Percentiles rank a stretch among this genome's conserved stretches.
Conservation (phyloP, 2,113 vertebrate species). For the Xenopus laevis region DNA sequence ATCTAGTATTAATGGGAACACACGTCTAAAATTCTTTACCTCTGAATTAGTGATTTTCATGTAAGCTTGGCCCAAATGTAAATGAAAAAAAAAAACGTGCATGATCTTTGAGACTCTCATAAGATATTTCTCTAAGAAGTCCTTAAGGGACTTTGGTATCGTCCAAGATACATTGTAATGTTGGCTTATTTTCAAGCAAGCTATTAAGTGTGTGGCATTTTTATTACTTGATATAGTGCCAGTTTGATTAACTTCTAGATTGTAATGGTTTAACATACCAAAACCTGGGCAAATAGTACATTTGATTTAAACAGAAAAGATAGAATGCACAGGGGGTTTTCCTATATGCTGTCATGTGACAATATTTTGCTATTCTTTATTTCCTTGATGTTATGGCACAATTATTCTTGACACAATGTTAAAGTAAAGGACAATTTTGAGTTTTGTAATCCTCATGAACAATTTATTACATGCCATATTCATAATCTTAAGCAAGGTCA, state of each 20-base stretch:
- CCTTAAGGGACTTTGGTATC: conserved; percentile 18
- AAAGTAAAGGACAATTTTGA: conserved; percentile 15
- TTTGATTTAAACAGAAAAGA: conserved; percentile 36
- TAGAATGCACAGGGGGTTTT: conserved; percentile 3
- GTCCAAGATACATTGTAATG: conserved; percentile 18
- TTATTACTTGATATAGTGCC: conserved; percentile 37
- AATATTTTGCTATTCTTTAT: conserved; percentile 24
- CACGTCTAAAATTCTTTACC: no score
- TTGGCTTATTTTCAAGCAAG: conserved; percentile 9
- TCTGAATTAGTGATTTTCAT: background rate
- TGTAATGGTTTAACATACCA: conserved; percentile 34
- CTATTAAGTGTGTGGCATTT: conserved; percentile 38
- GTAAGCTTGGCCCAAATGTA: conserved; percentile 12
- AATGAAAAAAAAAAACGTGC: background rate
- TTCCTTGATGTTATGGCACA: background rate
- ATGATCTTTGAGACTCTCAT: conserved; percentile 18
- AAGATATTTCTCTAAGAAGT: conserved; percentile 2
- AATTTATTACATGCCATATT: background rate
- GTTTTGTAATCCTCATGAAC: background rate
- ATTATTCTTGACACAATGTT: background rate
- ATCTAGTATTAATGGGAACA: no score
- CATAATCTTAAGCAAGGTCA: background rate
- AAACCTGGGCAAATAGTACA: conserved; percentile 27
- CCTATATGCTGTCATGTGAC: conserved; percentile 7
- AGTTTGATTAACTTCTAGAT: conserved; percentile 40